phyloP scores from a whole-genome alignment of 2,888 invertebrate species.

The Galerucella nymphaeae region DNA sequence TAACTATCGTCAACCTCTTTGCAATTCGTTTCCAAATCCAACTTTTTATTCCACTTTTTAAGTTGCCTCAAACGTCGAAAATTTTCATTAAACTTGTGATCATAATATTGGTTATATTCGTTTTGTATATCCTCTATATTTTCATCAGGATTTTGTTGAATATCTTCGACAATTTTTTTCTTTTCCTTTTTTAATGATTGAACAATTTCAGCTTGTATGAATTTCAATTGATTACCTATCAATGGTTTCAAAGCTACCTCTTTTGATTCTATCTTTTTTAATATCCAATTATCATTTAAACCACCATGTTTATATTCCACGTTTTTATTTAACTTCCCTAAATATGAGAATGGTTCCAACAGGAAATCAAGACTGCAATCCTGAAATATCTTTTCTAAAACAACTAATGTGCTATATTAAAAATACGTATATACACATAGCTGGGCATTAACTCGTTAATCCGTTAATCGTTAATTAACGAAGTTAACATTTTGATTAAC shows the following conservation, averaged over 20 bases:
- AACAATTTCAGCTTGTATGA: constrained; percentile 34
- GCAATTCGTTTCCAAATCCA: constrained; percentile 11
- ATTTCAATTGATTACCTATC: constrained; percentile 2
- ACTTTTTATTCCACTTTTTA: constrained; percentile 9
- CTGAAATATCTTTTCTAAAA: constrained; percentile 32
- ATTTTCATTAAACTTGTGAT: constrained; percentile 32
- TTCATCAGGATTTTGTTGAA: constrained; percentile 16
- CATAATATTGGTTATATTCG: constrained; percentile 23
- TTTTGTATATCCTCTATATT: constrained; percentile 16
- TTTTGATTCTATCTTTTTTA: constrained; percentile 39
- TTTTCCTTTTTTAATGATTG: not conserved
- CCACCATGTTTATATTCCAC: constrained; percentile 52
- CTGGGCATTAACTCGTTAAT: too few relatives aligned
- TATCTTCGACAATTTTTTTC: not conserved
- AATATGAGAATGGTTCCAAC: constrained; percentile 52
- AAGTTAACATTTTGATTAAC: too few relatives aligned
- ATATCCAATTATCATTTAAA: constrained; percentile 54
- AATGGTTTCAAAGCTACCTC: constrained; percentile 16
- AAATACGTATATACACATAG: too few relatives aligned
- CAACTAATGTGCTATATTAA: not conserved
- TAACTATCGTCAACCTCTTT: constrained; percentile 26
- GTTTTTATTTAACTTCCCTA: constrained; percentile 48
- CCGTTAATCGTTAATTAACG: too few relatives aligned
- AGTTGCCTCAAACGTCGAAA: constrained; percentile 15
- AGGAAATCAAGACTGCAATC: constrained; percentile 51